Percentiles rank a stretch among this genome's conserved stretches.
phyloP scores from a whole-genome alignment of 2,113 vertebrate genomes.

The Odobenus rosmarus region DNA sequence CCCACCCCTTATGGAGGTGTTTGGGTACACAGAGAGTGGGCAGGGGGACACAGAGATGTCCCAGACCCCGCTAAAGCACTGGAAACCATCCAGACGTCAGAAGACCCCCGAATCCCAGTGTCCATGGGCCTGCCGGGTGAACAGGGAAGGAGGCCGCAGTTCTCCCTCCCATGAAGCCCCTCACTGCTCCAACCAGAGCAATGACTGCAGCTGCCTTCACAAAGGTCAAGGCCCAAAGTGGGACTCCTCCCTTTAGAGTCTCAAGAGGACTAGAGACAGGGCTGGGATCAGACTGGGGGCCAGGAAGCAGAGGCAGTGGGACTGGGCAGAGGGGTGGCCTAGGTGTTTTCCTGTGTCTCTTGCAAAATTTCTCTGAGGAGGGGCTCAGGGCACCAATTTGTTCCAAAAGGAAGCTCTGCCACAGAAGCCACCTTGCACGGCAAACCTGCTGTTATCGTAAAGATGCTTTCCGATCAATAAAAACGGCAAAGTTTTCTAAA shows the following conservation, averaged over 20 bases:
- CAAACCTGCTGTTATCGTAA: neutral
- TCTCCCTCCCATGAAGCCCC: neutral
- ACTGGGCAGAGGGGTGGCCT: neutral
- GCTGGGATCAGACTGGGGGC: fast-evolving
- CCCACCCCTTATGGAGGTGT: neutral
- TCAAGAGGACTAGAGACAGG: neutral
- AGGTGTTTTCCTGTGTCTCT: neutral
- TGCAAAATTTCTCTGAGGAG: neutral
- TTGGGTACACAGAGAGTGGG: neutral
- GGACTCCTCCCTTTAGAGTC: neutral
- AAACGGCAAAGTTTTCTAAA: neutral
- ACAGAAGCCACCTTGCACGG: neutral
- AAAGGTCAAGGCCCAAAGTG: fast-evolving
- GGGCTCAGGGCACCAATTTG: neutral
- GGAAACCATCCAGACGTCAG: neutral
- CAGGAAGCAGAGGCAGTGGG: neutral
- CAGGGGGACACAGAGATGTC: neutral
- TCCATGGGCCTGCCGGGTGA: neutral
- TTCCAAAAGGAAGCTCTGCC: neutral
- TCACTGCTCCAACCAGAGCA: neutral
- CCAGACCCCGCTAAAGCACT: neutral
- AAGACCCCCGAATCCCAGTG: neutral
- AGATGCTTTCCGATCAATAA: neutral
- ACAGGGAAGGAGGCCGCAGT: fast-evolving
- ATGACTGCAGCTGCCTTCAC: neutral